Conservation (phyloP, 2,113 vertebrate genomes). For the Numida meleagris region DNA sequence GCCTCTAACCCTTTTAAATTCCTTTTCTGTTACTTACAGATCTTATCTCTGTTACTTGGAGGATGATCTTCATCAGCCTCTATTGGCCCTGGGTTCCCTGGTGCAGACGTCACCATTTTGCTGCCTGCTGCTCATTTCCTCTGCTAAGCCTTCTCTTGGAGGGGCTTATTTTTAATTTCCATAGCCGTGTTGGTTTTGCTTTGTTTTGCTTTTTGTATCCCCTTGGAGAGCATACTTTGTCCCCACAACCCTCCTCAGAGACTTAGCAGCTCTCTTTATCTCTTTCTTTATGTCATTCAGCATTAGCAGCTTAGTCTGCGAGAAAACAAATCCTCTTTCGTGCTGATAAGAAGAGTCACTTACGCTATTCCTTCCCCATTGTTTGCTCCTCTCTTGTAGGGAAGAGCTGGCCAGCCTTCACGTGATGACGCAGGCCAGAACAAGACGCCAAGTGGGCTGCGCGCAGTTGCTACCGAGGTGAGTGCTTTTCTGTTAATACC, state of each 20-base stretch:
- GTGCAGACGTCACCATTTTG: background rate
- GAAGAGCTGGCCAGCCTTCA: background rate
- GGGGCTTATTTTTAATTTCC: background rate
- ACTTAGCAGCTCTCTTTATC: slow-evolving; percentile 36
- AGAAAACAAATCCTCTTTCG: slow-evolving; percentile 45
- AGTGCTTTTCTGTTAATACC: slow-evolving; percentile 26
- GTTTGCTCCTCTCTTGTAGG: background rate
- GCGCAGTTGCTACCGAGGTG: background rate
- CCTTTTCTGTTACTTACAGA: background rate
- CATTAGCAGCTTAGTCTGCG: slow-evolving; percentile 3
- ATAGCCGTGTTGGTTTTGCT: background rate
- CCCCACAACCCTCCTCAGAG: background rate
- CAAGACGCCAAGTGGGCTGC: background rate
- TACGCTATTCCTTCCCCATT: background rate
- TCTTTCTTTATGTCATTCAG: slow-evolving; percentile 20
- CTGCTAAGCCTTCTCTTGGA: background rate
- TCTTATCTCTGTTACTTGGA: background rate
- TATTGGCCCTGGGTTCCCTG: background rate
- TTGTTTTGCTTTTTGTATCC: slow-evolving; percentile 15
- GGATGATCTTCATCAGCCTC: slow-evolving; percentile 4
- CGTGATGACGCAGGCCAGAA: background rate
- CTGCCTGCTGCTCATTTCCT: background rate
- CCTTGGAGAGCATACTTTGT: background rate
- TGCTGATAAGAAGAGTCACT: slow-evolving; percentile 26
- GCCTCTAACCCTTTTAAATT: background rate